Evolutionary conservation across 2,113 vertebrate species (phyloP), one percentile per base, ranked within the genome.

Genomic region (Anguilla rostrata): DNA sequence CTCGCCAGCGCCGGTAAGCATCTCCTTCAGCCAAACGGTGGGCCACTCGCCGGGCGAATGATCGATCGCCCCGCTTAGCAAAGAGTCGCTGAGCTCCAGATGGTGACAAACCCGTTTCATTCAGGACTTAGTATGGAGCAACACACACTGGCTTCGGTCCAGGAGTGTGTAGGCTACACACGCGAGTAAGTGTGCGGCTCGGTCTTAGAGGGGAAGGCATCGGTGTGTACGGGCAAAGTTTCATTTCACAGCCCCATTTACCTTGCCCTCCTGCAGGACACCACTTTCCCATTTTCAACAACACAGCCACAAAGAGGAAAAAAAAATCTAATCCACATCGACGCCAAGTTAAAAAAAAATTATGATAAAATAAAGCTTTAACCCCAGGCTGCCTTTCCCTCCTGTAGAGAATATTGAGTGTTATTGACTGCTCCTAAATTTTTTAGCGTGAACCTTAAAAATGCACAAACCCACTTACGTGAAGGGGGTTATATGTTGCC

Each of bases 11-110:
- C 66, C 39, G 9, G 14, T 41, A 79, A 85, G 46, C 46, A 79
- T 85, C 84, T 82, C 57, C 39, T 46, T 86, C 40, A 86, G 56
- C 85, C 40, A 81, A 82, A 29, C 43, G 79, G 56, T 66, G 57
- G 53, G 26, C 43, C 56, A 46, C 22, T 75, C 41, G 53, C 53
- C 15, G 12, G 53, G 71, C 49, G 56, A 81, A 29, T 63, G 85
- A 86, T 86, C 20, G 57, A 86, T 86, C 39, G 4, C 79, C 39
- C 40, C 7, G 26, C 34, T 66, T 56, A n/a, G 79, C 8, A 26
- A 39, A 86, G 78, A 18, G 43, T 43, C 26, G 16, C 7, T 20
- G 43, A 46, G 78, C 85, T 63, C 56, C 39, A 12, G 34, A 43
- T 78, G 56, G 39, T 39, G 53, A 83, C 18, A 20, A 83, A 43